phyloP scores from a whole-genome alignment of 2,888 invertebrate genomes.

The Acronicta leporina region DNA sequence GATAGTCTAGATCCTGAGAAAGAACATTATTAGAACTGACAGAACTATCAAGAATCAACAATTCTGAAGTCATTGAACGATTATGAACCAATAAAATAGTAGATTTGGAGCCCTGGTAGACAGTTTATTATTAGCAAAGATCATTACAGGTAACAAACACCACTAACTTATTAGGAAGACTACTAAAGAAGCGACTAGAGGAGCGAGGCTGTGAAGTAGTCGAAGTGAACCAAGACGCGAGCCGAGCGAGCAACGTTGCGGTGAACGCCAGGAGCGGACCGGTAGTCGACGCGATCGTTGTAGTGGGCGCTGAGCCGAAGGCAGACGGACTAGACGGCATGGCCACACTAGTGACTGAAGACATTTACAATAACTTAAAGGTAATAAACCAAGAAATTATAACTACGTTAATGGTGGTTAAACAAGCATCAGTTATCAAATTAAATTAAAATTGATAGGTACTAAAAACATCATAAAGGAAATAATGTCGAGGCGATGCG shows the following conservation, averaged over 20 bases:
- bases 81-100: too few species aligned
- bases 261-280: slow-evolving; percentile 21
- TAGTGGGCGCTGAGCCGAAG: slow-evolving; percentile 74
- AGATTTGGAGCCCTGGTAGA: background rate
- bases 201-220: slow-evolving; percentile 72
- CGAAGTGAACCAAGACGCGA: slow-evolving; percentile 47
- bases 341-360: slow-evolving; percentile 72
- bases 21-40: too few species aligned
- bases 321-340: slow-evolving; percentile 70
- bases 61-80: too few species aligned
- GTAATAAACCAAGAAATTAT: slow-evolving; percentile 54
- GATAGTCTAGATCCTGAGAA: too few species aligned
- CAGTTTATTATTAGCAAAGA: slow-evolving; percentile 33
- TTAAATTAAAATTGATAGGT: background rate
- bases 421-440: background rate
- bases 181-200: slow-evolving; percentile 71
- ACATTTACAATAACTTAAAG: slow-evolving; percentile 79
- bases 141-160: slow-evolving; percentile 76
- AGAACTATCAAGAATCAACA: too few species aligned
- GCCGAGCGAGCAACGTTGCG: slow-evolving; percentile 6
- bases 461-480: background rate
- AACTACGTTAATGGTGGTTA: background rate
- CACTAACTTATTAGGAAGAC: slow-evolving; percentile 70
- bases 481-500: slow-evolving; percentile 1
- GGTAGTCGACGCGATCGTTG: slow-evolving; percentile 75